Evolutionary conservation across 2,797 vertebrate species (phyloP).

Genomic region (Takifugu ocellatus): DNA sequence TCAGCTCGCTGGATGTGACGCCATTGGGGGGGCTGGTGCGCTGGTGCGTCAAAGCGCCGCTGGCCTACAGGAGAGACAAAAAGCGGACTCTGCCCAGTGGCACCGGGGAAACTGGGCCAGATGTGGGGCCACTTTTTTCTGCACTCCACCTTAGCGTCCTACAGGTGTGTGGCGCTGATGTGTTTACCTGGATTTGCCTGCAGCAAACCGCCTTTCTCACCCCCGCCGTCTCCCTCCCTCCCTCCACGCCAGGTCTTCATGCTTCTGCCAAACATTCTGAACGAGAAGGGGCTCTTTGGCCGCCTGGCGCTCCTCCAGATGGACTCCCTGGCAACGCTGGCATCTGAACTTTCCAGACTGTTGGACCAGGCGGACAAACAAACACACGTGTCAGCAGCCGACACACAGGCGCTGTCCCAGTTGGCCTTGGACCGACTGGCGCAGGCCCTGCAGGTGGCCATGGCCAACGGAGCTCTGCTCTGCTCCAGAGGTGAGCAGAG

Average conservation of each 20-base stretch:
- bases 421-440: slow-evolving; percentile 90
- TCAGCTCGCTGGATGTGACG: slow-evolving; percentile 89
- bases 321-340: slow-evolving; percentile 86
- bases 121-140: slow-evolving; percentile 79
- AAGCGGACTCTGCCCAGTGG: slow-evolving; percentile 75
- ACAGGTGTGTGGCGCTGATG: slow-evolving; percentile 76
- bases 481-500: slow-evolving; percentile 84
- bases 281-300: slow-evolving; percentile 91
- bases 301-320: slow-evolving; percentile 87
- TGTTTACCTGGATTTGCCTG: neutral
- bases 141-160: slow-evolving; percentile 91
- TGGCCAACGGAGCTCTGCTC: slow-evolving; percentile 91
- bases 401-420: slow-evolving; percentile 84
- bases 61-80: slow-evolving; percentile 82
- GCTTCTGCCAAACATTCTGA: slow-evolving; percentile 86
- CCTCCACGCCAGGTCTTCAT: slow-evolving; percentile 82
- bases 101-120: slow-evolving; percentile 58
- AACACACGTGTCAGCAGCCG: slow-evolving; percentile 47
- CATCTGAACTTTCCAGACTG: slow-evolving; percentile 85
- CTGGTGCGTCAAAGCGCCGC: slow-evolving; percentile 92
- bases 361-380: slow-evolving; percentile 82
- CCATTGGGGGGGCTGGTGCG: slow-evolving; percentile 89
- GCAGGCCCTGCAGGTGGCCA: slow-evolving; percentile 91
- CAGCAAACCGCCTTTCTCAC: neutral
- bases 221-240: slow-evolving; percentile 34